These are phyloP conservation scores for Brachypalpus laphriformis DNA, from an alignment of 2,888 invertebrate species.

Conservation along the genomic window DNA sequence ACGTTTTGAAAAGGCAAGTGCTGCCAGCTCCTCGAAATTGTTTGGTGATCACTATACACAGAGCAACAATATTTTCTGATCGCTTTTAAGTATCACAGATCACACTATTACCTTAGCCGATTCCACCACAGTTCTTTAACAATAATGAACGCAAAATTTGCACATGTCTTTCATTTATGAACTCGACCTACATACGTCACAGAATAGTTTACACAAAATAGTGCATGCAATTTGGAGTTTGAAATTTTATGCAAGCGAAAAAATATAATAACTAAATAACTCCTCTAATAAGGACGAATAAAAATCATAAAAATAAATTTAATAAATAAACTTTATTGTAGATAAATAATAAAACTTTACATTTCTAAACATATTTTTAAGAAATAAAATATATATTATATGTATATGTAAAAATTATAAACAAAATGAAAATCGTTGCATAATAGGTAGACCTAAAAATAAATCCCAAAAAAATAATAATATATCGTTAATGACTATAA, in stretches of 20 bases:
- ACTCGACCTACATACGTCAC: too few relatives aligned
- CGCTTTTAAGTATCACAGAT: too few relatives aligned
- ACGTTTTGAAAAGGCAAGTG: too few relatives aligned
- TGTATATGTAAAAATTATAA: constrained; percentile 18
- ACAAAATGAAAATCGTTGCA: constrained; percentile 59
- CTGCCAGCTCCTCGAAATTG: too few relatives aligned
- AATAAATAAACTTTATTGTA: constrained; percentile 64
- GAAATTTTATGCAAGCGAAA: too few relatives aligned
- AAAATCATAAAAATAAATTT: constrained; percentile 27
- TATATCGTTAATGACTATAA: constrained; percentile 22
- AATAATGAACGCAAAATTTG: too few relatives aligned
- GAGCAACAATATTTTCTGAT: too few relatives aligned
- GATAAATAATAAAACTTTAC: constrained; percentile 55
- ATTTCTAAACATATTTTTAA: constrained; percentile 16
- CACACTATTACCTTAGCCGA: too few relatives aligned
- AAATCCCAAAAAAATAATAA: constrained; percentile 21
- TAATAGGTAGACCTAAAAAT: constrained; percentile 14
- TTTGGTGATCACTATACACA: too few relatives aligned
- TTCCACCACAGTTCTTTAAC: too few relatives aligned
- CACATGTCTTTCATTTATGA: too few relatives aligned
- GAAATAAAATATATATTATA: constrained; percentile 13
- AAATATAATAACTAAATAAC: too few relatives aligned
- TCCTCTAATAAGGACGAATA: neutral
- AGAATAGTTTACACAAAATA: neutral
- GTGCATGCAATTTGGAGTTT: neutral